Conservation (phyloP, 2,113 vertebrate species). For the Dinomys branickii region DNA sequence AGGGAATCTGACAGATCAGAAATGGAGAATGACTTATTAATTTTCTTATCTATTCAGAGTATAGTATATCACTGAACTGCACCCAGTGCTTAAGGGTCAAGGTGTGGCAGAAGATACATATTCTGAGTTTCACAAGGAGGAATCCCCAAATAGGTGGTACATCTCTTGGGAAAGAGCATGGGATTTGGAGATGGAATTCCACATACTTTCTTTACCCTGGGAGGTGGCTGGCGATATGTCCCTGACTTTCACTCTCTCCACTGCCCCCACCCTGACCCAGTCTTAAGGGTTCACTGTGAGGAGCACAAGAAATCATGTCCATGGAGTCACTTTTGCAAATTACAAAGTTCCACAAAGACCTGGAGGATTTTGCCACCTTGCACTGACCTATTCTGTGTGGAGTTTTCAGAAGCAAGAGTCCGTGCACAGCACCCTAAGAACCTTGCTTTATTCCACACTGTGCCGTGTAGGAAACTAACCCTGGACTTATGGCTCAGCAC, state of each 20-base stretch:
- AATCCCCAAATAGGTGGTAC: neutral
- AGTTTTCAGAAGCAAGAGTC: neutral
- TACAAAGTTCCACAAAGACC: neutral
- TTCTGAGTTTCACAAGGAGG: neutral
- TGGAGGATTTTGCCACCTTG: neutral
- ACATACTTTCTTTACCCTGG: neutral
- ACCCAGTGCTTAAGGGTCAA: neutral
- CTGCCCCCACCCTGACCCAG: too few relatives aligned
- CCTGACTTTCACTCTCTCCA: neutral
- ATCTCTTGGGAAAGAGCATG: neutral
- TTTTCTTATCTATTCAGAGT: neutral
- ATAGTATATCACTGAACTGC: too few relatives aligned
- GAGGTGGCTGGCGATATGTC: too few relatives aligned
- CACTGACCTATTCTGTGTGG: neutral
- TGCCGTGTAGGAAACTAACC: too few relatives aligned
- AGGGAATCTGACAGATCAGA: neutral
- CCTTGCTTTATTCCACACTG: rapidly evolving
- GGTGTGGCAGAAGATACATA: neutral
- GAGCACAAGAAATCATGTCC: neutral
- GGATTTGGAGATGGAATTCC: neutral
- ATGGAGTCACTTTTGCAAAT: neutral
- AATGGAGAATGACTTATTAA: neutral
- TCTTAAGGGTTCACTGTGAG: neutral
- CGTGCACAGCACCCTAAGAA: neutral
- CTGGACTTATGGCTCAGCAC: neutral